These are phyloP conservation scores for Malurus leucopterus DNA, from an alignment of 2,797 vertebrate genomes.

Conservation along the genomic window DNA sequence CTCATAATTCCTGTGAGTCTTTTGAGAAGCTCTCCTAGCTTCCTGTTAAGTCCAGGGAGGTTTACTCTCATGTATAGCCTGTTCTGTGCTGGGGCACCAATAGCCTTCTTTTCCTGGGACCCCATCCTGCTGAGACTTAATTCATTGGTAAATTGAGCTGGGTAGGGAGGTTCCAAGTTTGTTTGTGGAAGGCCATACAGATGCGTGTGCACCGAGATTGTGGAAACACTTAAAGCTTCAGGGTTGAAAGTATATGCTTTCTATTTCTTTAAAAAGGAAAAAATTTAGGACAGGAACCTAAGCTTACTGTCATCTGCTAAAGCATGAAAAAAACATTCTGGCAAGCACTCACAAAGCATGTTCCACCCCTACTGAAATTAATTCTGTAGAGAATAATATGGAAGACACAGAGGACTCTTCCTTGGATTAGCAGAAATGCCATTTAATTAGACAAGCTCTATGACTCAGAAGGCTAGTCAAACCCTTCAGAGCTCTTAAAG, in stretches of 20 bases:
- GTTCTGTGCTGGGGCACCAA: neutral
- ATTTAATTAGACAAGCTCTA: neutral
- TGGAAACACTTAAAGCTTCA: neutral
- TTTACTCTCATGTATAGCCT: neutral
- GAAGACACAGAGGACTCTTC: neutral
- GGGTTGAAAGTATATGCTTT: neutral
- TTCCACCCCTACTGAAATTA: neutral
- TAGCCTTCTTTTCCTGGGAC: neutral
- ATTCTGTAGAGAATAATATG: neutral
- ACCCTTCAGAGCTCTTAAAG: neutral
- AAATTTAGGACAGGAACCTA: neutral
- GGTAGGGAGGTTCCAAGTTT: neutral
- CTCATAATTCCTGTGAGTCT: neutral
- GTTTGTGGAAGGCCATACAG: neutral
- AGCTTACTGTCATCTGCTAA: neutral
- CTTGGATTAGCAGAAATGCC: neutral
- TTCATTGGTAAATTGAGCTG: neutral
- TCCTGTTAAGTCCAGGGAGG: neutral
- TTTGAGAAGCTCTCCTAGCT: neutral
- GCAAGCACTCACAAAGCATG: neutral
- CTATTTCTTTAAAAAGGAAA: neutral
- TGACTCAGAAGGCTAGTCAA: neutral
- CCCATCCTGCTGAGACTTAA: neutral
- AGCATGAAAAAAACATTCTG: neutral
- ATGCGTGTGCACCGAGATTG: neutral